phyloP scores from a whole-genome alignment of 2,888 invertebrate genomes.

The Boloria euphrosyne region DNA sequence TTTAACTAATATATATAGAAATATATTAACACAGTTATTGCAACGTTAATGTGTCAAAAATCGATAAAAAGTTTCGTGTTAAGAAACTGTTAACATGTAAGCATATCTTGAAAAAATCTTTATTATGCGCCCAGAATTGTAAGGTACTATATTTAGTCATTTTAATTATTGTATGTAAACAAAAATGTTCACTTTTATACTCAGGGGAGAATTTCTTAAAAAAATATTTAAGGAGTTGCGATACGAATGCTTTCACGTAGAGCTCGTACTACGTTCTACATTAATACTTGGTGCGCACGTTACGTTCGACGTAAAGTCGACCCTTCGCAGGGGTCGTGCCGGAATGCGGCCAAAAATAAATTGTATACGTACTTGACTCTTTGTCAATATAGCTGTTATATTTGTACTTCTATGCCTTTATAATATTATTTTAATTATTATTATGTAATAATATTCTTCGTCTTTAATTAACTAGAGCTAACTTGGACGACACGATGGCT shows the following conservation, averaged over 20 bases:
- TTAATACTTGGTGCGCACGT: slow-evolving; percentile 24
- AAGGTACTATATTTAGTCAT: slow-evolving; percentile 17
- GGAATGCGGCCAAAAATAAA: slow-evolving; percentile 23
- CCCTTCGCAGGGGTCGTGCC: slow-evolving; percentile 20
- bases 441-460: too few species aligned
- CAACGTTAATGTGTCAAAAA: slow-evolving; percentile 33
- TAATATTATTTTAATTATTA: too few species aligned
- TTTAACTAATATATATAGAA: neutral
- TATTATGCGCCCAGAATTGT: slow-evolving; percentile 23
- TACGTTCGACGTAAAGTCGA: slow-evolving; percentile 23
- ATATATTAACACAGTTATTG: slow-evolving; percentile 15
- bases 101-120: slow-evolving; percentile 33
- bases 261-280: slow-evolving; percentile 18
- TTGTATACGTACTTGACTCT: slow-evolving; percentile 2
- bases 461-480: too few species aligned
- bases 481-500: too few species aligned
- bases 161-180: slow-evolving; percentile 21
- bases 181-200: slow-evolving; percentile 16
- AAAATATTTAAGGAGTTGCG: slow-evolving; percentile 24
- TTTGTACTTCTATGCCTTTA: neutral
- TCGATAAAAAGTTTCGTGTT: slow-evolving; percentile 40
- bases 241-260: slow-evolving; percentile 31
- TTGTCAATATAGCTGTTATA: slow-evolving; percentile 1
- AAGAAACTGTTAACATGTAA: slow-evolving; percentile 38
- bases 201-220: slow-evolving; percentile 20